Evolutionary conservation across 2,113 vertebrate species (phyloP), one percentile per base, ranked within the genome.

Genomic region (Rhegmatorhina hoffmannsi): DNA sequence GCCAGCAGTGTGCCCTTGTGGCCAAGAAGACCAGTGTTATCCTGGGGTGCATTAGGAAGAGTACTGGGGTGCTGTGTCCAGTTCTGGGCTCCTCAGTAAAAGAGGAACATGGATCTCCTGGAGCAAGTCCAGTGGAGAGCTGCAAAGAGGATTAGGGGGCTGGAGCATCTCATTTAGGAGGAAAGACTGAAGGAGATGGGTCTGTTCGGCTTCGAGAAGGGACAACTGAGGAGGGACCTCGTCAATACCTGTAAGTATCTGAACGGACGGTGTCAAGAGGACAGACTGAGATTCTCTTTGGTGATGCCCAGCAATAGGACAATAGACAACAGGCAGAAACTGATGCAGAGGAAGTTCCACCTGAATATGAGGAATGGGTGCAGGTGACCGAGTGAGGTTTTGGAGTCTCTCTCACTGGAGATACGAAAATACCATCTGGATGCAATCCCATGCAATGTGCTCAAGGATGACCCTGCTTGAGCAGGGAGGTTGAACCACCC

Each of bases 321-420:
- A 58, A 23, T 33, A 58, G 56, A 20, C 56, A n/a, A 23, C 15
- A 20, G n/a, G 21, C 33, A 59, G 9, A 34, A 59, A 34, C n/a
- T 59, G n/a, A 34, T 15, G 21, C 56, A 59, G n/a, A 24, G 56
- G 56, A 59, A 34, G 25, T 21, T 52, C 20, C 20, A 44, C 34
- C 34, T 43, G 52, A 50, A 25, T 3, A 34, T 4, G 17, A 34
- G 20, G 17, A 34, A 20, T 9, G 5, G 53, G 17, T 44, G 44
- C 53, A 34, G 29, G 7, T 49, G 25, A 9, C 7, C 0, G 3
- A 23, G 44, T 34, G 15, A 52, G 36, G 8, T 0, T 67, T 4
- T 58, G 31, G 26, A 36, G 6, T 58, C 52, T 46, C 5, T 16
- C 20, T 58, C 20, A 17, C 31, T 50, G 62, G 26, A 59, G 15